These are phyloP conservation scores for Lepisosteus osseus DNA, from an alignment of 2,113 vertebrate species.

Conservation along the genomic window DNA sequence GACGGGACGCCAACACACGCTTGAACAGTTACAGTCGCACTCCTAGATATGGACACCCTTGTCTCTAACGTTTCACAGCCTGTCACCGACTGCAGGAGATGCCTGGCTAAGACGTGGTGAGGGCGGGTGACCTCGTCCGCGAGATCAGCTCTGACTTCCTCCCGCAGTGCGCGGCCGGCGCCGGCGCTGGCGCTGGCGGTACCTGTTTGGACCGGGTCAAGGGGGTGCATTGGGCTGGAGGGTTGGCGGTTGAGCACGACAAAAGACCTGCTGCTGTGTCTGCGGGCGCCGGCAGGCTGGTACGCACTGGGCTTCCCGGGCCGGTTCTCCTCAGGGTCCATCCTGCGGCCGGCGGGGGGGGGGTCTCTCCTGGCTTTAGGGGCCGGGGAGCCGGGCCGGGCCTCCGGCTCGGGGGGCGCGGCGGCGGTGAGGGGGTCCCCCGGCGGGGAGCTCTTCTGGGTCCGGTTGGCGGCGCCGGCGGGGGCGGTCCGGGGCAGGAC, in stretches of 20 bases:
- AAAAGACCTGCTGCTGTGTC: slow-evolving; percentile 55
- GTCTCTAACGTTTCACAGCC: no score
- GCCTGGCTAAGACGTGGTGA: no score
- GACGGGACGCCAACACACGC: no score
- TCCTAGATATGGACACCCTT: no score
- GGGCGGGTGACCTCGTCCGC: no score
- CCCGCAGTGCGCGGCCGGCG: no score
- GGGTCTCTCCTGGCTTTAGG: slow-evolving; percentile 41
- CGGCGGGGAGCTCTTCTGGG: slow-evolving; percentile 43
- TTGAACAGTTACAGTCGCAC: no score
- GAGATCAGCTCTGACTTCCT: no score
- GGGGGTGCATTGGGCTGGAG: slow-evolving; percentile 47
- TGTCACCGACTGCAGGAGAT: no score
- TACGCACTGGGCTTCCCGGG: slow-evolving; percentile 52
- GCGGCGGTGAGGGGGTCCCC: slow-evolving; percentile 30
- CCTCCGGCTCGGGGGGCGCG: slow-evolving; percentile 46
- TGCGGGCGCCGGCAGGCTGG: slow-evolving; percentile 14
- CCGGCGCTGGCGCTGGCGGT: no score
- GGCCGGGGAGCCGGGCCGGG: slow-evolving; percentile 48
- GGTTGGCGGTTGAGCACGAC: slow-evolving; percentile 65
- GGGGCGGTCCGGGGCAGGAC: slow-evolving; percentile 47
- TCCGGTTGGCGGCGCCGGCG: slow-evolving; percentile 40
- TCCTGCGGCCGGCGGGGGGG: slow-evolving; percentile 32
- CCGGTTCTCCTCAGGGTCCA: slow-evolving; percentile 72
- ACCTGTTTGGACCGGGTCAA: slow-evolving; percentile 14